Evolutionary conservation across 2,888 invertebrate genomes (phyloP), one percentile per base, ranked within the genome.

Genomic region (Amiota mariae): DNA sequence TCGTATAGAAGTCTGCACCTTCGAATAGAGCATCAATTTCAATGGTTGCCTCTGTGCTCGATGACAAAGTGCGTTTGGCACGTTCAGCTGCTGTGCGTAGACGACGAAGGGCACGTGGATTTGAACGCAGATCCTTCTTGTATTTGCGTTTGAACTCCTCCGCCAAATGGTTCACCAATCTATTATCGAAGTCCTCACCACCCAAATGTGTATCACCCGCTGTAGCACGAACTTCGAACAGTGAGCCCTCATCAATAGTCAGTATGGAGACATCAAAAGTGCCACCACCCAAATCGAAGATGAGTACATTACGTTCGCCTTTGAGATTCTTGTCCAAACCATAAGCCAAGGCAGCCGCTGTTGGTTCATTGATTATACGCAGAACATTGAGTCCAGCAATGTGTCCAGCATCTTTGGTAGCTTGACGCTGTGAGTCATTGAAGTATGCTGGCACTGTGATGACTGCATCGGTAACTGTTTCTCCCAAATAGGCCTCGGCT

Each of bases 251-350:
- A 90, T 97, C 98, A 87, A 98, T 98, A 80, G 97, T 97, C 83
- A 98, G 91, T 86, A 98, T 95, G 75, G 97, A 98, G 48, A 98
- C 98, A 91, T 98, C 98, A 89, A 98, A 98, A 79, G 97, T 97
- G 82, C 97, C 98, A 87, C 98, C 98, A 73, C 89, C 89, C 81
- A 89, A 76, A 67, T 89, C 89, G 72, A 89, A 89, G 81, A 96
- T 95, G 72, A 96, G 92, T 74, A 96, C 95, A 87, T 96, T 95
- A 57, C 95, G 93, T 91, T 95, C 95, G 80, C 95, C 95, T 72
- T 92, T 92, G 71, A 95, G 93, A 89, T 95, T 95, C 87, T 96
- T 96, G 91, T 96, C 96, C 76, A 96, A 92, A 82, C 98, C 98
- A 89, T 98, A 97, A 67, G 97, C 97, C 90, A 97, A 94, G 85